Evolutionary conservation across 2,888 invertebrate species (phyloP).

Genomic region (Andrena hattorfiana): DNA sequence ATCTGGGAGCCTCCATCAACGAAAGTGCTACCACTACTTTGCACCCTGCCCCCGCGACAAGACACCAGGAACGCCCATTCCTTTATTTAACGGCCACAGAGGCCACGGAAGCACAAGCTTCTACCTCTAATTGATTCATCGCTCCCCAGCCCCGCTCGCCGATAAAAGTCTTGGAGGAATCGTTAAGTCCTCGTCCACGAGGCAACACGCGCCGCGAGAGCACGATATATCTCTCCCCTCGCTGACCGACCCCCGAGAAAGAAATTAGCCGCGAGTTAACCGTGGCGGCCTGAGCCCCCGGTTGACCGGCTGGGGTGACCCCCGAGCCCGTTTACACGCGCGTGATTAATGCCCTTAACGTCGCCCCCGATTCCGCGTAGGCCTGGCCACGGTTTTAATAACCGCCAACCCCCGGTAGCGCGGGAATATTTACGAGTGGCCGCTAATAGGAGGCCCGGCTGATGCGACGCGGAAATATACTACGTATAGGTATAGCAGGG

Average conservation of each 20-base stretch:
- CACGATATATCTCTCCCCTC: constrained; percentile 18
- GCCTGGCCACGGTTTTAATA: constrained; percentile 76
- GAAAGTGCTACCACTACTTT: not conserved
- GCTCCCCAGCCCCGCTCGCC: constrained; percentile 4
- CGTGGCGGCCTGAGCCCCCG: constrained; percentile 25
- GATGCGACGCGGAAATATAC: constrained; percentile 3
- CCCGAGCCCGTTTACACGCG: constrained; percentile 63
- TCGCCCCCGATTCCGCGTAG: constrained; percentile 61
- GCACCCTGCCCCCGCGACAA: not conserved
- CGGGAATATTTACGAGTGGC: constrained; percentile 48
- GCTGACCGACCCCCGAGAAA: constrained; percentile 40
- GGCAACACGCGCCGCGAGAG: not conserved
- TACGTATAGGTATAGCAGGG: not conserved
- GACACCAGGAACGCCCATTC: not conserved
- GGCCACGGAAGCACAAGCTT: not conserved
- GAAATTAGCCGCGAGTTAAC: constrained; percentile 73
- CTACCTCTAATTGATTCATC: constrained; percentile 56
- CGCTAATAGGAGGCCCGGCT: constrained; percentile 37
- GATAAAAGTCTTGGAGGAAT: constrained; percentile 42
- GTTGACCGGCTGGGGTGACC: not conserved
- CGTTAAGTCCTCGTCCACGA: constrained; percentile 31
- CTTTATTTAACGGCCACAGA: constrained; percentile 9
- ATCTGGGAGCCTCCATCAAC: not conserved
- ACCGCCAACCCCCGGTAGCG: constrained; percentile 52
- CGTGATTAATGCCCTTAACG: constrained; percentile 75